These are phyloP conservation scores for Pelecanus crispus DNA, from an alignment of 2,113 vertebrate species.

Conservation along the genomic window DNA sequence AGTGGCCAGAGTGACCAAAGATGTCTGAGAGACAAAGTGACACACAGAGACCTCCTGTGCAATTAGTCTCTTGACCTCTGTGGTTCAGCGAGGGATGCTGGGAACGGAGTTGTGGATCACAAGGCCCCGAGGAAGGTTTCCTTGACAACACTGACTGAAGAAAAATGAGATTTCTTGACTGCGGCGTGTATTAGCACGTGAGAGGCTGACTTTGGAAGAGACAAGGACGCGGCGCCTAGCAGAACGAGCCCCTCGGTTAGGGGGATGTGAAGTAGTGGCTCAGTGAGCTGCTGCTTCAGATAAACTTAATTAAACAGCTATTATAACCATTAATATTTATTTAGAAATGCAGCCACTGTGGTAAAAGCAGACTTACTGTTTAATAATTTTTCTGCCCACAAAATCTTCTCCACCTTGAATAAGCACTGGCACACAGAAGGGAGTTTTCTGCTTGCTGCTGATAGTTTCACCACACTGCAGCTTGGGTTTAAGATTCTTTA, in stretches of 20 bases:
- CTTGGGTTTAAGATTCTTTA: not conserved
- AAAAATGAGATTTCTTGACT: slow-evolving; percentile 43
- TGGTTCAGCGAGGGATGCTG: not conserved
- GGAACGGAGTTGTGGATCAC: slow-evolving; percentile 14
- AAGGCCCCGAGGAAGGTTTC: slow-evolving; percentile 56
- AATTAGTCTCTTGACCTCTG: slow-evolving; percentile 63
- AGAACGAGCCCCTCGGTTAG: not conserved
- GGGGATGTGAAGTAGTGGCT: not conserved
- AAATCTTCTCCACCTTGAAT: not conserved
- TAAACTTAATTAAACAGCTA: slow-evolving; percentile 1
- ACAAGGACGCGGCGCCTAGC: not conserved
- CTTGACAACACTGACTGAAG: slow-evolving; percentile 58
- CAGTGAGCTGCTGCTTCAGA: not conserved
- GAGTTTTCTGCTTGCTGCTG: not conserved
- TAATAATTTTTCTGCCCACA: not conserved
- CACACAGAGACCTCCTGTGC: slow-evolving; percentile 22
- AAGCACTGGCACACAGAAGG: not conserved
- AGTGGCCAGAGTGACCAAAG: slow-evolving; percentile 19
- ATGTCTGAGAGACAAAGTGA: not conserved
- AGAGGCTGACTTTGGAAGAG: not conserved
- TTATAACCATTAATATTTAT: not conserved
- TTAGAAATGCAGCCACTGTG: not conserved
- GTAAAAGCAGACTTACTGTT: not conserved
- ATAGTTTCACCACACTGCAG: not conserved
- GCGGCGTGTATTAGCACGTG: not conserved